Percentiles rank a stretch among this genome's conserved stretches.
Conservation (phyloP, 1,140 invertebrate species). For the Adoxophyes honmai region DNA sequence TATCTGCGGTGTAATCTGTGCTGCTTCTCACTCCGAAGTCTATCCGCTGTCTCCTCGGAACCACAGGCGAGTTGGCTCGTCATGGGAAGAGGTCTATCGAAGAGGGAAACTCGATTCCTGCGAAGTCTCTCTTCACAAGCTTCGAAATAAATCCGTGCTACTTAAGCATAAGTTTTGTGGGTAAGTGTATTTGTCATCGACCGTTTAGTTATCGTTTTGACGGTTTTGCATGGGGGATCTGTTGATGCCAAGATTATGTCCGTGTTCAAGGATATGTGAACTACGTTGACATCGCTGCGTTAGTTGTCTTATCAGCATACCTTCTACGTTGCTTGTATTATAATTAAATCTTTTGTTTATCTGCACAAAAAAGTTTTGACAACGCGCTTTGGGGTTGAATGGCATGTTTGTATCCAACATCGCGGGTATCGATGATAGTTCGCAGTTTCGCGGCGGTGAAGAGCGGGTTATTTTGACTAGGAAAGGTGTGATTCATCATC, state of each 20-base stretch:
- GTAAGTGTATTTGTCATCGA: slow-evolving; percentile 41
- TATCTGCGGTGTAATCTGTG: background rate
- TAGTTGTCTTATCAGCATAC: slow-evolving; percentile 6
- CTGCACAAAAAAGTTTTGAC: background rate
- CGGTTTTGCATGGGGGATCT: slow-evolving; percentile 40
- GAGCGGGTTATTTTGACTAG: too few species aligned
- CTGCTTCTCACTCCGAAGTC: background rate
- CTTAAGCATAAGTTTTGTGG: slow-evolving; percentile 16
- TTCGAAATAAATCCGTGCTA: slow-evolving; percentile 9
- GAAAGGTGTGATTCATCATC: too few species aligned
- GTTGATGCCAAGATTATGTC: slow-evolving; percentile 18
- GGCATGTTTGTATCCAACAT: background rate
- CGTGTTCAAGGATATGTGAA: slow-evolving; percentile 3
- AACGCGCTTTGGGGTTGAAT: background rate
- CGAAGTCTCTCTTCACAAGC: slow-evolving; percentile 3
- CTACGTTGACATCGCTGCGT: slow-evolving; percentile 1
- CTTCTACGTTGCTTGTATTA: slow-evolving; percentile 12
- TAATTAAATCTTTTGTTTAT: background rate
- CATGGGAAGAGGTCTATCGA: slow-evolving; percentile 20
- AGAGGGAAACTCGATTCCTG: slow-evolving; percentile 16
- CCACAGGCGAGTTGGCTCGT: background rate
- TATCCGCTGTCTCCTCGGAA: background rate
- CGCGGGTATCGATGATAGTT: background rate
- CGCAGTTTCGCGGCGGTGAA: too few species aligned
- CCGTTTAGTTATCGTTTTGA: slow-evolving; percentile 34